phyloP scores from a whole-genome alignment of 2,113 vertebrate genomes.

The Sminthopsis crassicaudata region DNA sequence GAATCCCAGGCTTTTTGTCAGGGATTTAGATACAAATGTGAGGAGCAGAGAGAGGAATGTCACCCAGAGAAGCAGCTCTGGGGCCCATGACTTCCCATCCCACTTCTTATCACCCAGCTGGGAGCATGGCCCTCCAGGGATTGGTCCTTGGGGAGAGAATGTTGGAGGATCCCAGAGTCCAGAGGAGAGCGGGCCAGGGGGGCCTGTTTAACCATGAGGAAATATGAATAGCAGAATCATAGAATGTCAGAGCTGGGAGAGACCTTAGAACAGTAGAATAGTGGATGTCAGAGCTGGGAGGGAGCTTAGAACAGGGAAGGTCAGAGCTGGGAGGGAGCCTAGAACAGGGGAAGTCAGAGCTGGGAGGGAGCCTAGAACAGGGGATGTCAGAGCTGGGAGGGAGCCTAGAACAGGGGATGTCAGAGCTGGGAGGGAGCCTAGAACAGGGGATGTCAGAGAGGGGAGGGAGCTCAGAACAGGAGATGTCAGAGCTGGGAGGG shows the following conservation, averaged over 20 bases:
- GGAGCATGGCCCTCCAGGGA: background rate
- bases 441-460: too few species aligned
- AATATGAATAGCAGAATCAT: background rate
- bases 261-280: background rate
- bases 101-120: background rate
- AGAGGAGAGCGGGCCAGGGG: background rate
- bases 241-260: background rate
- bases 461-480: background rate
- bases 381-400: too few species aligned
- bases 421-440: too few species aligned
- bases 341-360: background rate
- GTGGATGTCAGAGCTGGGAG: background rate
- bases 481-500: background rate
- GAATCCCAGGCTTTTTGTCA: background rate
- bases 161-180: background rate
- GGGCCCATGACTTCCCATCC: background rate
- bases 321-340: background rate
- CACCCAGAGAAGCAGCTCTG: background rate
- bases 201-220: background rate
- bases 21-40: background rate
- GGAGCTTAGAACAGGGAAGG: background rate
- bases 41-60: background rate
- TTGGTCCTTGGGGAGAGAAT: background rate
- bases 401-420: background rate
- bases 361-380: background rate